Evolutionary conservation across 2,888 invertebrate genomes (phyloP).

Genomic region (Lasius fuliginosus): DNA sequence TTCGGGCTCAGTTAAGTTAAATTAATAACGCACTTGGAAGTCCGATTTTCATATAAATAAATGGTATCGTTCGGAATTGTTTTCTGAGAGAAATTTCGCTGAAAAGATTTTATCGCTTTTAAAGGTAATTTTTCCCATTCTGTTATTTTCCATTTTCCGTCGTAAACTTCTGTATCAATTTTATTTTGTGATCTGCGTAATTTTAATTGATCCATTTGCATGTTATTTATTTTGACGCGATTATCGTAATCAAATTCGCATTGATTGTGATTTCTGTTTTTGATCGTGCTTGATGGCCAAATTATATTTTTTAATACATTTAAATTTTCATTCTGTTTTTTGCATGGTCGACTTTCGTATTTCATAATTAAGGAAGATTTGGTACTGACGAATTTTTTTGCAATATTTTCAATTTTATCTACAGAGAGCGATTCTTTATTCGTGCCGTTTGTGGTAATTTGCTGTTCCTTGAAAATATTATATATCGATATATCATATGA

Average conservation of each 20-base stretch:
- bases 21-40: conserved; percentile 75
- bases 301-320: conserved; percentile 1
- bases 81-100: conserved; percentile 22
- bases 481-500: background rate
- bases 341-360: background rate
- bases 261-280: background rate
- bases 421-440: background rate
- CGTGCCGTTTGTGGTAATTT: background rate
- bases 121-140: background rate
- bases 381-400: background rate
- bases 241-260: conserved; percentile 27
- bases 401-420: conserved; percentile 18
- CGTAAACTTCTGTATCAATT: background rate
- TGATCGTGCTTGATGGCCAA: background rate
- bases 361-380: conserved; percentile 13
- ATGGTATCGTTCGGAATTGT: conserved; percentile 58
- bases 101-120: background rate
- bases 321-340: background rate
- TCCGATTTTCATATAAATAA: conserved; percentile 70
- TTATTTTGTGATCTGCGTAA: background rate
- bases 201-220: background rate
- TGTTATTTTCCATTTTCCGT: conserved; percentile 1
- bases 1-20: background rate
- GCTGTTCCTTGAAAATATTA: conserved; percentile 54
- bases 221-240: conserved; percentile 6